Evolutionary conservation across 2,113 vertebrate species (phyloP).

Genomic region (Sorex araneus): DNA sequence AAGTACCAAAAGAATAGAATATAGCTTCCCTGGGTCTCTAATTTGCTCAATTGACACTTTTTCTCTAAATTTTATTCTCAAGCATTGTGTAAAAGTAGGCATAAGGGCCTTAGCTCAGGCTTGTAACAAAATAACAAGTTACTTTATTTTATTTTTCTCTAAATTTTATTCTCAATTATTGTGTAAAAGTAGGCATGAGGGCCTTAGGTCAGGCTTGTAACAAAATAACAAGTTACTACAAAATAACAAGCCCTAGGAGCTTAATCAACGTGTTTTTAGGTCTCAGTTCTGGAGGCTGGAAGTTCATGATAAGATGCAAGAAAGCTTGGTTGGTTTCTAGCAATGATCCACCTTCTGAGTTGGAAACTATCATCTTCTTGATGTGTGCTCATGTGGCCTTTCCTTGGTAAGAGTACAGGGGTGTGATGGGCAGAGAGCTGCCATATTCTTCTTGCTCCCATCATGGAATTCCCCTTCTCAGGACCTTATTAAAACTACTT

Average conservation of each 20-base stretch:
- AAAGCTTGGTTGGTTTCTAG: background rate
- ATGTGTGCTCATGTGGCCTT: background rate
- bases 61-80: background rate
- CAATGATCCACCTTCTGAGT: background rate
- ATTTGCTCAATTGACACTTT: constrained; percentile 6
- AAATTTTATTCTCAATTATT: background rate
- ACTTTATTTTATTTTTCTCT: constrained; percentile 28
- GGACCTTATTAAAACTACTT: background rate
- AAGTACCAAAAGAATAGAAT: no score
- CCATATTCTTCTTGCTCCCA: background rate
- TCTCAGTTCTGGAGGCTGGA: background rate
- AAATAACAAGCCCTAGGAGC: background rate
- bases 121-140: no score
- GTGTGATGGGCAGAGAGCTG: background rate
- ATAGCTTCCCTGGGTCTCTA: background rate
- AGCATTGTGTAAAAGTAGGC: no score
- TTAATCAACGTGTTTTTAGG: background rate
- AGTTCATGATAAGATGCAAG: background rate
- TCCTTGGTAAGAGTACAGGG: background rate
- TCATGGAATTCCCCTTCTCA: background rate
- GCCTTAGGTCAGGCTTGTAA: no score
- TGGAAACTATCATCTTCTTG: no score
- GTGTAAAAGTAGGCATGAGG: no score
- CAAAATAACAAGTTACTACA: no score
- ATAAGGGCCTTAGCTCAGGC: no score